A percentile compares a stretch with the other conserved stretches of the same genome.
These are phyloP conservation scores for Zosterops borbonicus DNA, from an alignment of 2,113 vertebrate genomes.

Conservation along the genomic window DNA sequence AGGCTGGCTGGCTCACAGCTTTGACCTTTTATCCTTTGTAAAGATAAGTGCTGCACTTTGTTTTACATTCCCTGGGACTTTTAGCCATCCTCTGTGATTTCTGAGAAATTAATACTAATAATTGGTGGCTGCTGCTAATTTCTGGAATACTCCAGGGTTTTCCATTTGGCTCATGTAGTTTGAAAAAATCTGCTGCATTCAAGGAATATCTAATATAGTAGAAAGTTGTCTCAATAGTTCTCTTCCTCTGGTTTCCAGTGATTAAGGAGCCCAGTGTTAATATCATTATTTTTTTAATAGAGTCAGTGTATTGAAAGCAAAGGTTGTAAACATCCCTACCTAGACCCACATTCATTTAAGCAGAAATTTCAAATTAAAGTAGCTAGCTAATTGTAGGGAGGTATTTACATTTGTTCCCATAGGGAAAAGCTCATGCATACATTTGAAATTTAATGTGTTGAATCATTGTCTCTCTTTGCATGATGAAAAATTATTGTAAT, in stretches of 20 bases:
- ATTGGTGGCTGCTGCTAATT: neutral
- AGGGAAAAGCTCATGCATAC: neutral
- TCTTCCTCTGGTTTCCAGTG: neutral
- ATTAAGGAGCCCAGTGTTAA: neutral
- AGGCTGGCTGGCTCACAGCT: neutral
- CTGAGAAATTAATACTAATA: neutral
- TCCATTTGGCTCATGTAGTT: neutral
- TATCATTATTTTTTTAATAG: neutral
- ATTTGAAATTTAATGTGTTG: neutral
- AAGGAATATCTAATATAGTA: neutral
- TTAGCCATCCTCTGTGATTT: neutral
- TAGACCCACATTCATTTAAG: neutral
- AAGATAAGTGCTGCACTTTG: neutral
- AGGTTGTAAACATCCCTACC: neutral
- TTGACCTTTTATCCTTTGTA: neutral
- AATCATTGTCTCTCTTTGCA: neutral
- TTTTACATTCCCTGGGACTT: neutral
- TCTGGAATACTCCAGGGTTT: conserved; percentile 1
- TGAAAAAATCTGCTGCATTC: neutral
- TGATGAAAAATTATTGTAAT: neutral
- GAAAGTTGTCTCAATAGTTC: neutral
- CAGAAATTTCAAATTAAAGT: neutral
- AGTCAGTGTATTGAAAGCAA: neutral
- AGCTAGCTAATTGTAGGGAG: neutral
- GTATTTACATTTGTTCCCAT: neutral